A percentile compares a stretch with the other conserved stretches of the same genome.
Conservation (phyloP, 2,888 invertebrate species). For the Acanthosoma haemorrhoidale region DNA sequence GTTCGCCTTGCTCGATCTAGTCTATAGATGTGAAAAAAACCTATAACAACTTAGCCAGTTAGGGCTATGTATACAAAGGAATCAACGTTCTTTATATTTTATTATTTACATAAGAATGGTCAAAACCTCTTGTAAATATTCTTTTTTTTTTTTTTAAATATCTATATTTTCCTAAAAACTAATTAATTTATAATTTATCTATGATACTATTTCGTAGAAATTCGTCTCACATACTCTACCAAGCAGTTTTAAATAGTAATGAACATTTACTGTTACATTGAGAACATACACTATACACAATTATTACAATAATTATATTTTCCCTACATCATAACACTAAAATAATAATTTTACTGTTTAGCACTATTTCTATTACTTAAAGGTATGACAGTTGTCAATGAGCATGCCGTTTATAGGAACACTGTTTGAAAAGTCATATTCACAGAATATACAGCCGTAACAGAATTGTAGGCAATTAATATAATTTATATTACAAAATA, state of each 20-base stretch:
- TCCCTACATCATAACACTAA: slow-evolving; percentile 2
- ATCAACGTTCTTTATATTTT: slow-evolving; percentile 18
- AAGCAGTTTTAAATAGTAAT: slow-evolving; percentile 33
- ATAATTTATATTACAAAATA: slow-evolving; percentile 17
- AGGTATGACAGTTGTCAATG: slow-evolving; percentile 21
- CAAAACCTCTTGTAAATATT: slow-evolving; percentile 26
- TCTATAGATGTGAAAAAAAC: slow-evolving; percentile 29
- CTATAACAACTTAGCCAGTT: slow-evolving; percentile 21
- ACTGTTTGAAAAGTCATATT: slow-evolving; percentile 21
- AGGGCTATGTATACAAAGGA: slow-evolving; percentile 24
- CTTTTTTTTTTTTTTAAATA: slow-evolving; percentile 16
- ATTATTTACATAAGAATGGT: slow-evolving; percentile 28
- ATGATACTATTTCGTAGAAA: slow-evolving; percentile 15
- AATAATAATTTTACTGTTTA: slow-evolving; percentile 18
- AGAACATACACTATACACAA: slow-evolving; percentile 33
- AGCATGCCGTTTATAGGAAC: slow-evolving; percentile 26
- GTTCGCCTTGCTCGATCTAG: slow-evolving; percentile 27
- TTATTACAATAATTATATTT: not conserved
- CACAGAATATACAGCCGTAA: slow-evolving; percentile 3
- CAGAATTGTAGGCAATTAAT: not conserved
- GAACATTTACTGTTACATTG: slow-evolving; percentile 31
- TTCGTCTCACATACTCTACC: slow-evolving; percentile 36
- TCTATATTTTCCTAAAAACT: slow-evolving; percentile 13
- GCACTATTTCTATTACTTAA: not conserved
- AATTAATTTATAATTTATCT: slow-evolving; percentile 21